Evolutionary conservation across 2,888 invertebrate genomes (phyloP), one percentile per base, ranked within the genome.

Genomic region (Neria commutata): DNA sequence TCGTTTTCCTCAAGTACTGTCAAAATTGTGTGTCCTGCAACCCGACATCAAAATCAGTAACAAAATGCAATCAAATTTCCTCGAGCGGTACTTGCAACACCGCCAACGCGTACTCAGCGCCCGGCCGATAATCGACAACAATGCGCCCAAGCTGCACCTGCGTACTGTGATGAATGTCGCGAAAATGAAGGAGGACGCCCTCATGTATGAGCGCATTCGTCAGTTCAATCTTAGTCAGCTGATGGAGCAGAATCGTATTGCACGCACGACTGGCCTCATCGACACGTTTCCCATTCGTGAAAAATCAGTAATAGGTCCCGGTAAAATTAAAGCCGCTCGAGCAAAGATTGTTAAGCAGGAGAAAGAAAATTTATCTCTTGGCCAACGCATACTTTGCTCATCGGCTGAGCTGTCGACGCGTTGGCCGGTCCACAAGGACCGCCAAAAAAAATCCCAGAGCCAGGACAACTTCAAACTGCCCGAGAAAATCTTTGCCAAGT

Each of bases 361-460:
- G n/a, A n/a, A n/a, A n/a, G n/a, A n/a, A n/a, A n/a, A n/a, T n/a
- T n/a, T n/a, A n/a, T n/a, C n/a, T n/a, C n/a, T n/a, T n/a, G n/a
- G n/a, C n/a, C n/a, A n/a, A n/a, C n/a, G n/a, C n/a, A n/a, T n/a
- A n/a, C n/a, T n/a, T n/a, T n/a, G n/a, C n/a, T n/a, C n/a, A n/a
- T n/a, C n/a, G n/a, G n/a, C n/a, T n/a, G n/a, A n/a, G n/a, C n/a
- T n/a, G n/a, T n/a, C n/a, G n/a, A n/a, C n/a, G n/a, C n/a, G n/a
- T n/a, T n/a, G n/a, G n/a, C n/a, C n/a, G n/a, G n/a, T n/a, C n/a
- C n/a, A n/a, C n/a, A n/a, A n/a, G n/a, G n/a, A n/a, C n/a, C n/a
- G n/a, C n/a, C n/a, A n/a, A n/a, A 80, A 92, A 91, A 73, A 92
- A 91, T 81, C 92, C 92, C 65, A 87, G 89, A 76, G 92, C 89